A percentile compares a stretch with the other conserved stretches of the same genome.
These are phyloP conservation scores for Euwallacea similis DNA, from an alignment of 1,140 invertebrate genomes.

Conservation along the genomic window DNA sequence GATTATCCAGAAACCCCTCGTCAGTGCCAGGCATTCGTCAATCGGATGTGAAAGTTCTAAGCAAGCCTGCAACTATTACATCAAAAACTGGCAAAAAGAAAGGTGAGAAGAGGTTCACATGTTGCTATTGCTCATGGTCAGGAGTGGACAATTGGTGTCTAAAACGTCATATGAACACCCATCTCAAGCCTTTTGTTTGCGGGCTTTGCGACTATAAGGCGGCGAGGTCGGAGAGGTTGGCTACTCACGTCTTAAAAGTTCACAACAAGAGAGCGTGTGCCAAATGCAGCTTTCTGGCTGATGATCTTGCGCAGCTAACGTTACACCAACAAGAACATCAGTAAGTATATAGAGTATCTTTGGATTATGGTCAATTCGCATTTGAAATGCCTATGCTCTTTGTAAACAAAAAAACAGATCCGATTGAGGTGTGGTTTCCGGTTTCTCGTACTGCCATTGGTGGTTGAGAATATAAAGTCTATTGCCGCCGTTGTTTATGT, in stretches of 20 bases:
- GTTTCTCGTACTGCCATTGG: not conserved
- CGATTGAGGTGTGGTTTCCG: not conserved
- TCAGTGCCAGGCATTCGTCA: constrained; percentile 34
- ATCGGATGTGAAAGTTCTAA: constrained; percentile 42
- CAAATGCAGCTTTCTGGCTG: constrained; percentile 82
- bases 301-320: constrained; percentile 74
- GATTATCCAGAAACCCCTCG: constrained; percentile 43
- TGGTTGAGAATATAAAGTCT: not conserved
- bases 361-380: too few relatives aligned
- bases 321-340: constrained; percentile 73
- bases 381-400: too few relatives aligned
- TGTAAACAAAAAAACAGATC: not conserved
- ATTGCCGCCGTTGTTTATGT: too few relatives aligned
- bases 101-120: constrained; percentile 65
- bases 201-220: constrained; percentile 89
- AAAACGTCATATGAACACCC: constrained; percentile 88
- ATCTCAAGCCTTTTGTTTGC: constrained; percentile 88
- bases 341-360: constrained; percentile 54
- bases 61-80: constrained; percentile 39
- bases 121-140: constrained; percentile 87
- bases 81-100: constrained; percentile 51
- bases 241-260: constrained; percentile 87
- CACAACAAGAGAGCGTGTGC: constrained; percentile 88
- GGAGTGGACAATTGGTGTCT: constrained; percentile 93
- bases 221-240: constrained; percentile 79